Percentiles rank a stretch among this genome's conserved stretches.
These are phyloP conservation scores for Muscina levida DNA, from an alignment of 2,888 invertebrate species.

Conservation along the genomic window DNA sequence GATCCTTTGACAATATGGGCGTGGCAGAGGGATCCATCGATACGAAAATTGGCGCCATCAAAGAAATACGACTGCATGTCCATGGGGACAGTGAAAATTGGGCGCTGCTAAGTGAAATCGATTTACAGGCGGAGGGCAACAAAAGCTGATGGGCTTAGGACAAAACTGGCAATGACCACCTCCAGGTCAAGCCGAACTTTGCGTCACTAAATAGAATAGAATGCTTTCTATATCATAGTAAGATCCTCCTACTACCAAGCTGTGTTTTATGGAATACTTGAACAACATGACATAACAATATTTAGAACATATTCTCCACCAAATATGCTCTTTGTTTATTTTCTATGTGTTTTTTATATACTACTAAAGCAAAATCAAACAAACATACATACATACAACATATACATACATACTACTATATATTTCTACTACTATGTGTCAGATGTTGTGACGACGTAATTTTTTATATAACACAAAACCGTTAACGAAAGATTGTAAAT, in stretches of 20 bases:
- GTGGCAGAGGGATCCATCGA: conserved; percentile 87
- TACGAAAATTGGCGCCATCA: conserved; percentile 85
- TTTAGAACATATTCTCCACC: conserved; percentile 22
- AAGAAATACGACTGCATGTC: conserved; percentile 88
- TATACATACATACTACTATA: conserved; percentile 20
- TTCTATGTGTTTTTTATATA: conserved; percentile 56
- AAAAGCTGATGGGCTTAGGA: conserved; percentile 59
- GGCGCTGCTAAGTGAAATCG: conserved; percentile 91
- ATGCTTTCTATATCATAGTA: neutral
- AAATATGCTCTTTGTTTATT: conserved; percentile 30
- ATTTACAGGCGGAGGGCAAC: conserved; percentile 82
- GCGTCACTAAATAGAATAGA: neutral
- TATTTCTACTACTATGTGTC: conserved; percentile 36
- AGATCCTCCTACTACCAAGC: conserved; percentile 35
- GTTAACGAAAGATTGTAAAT: conserved; percentile 15
- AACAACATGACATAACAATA: conserved; percentile 41
- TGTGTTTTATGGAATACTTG: conserved; percentile 38
- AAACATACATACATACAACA: conserved; percentile 21
- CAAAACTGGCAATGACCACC: neutral
- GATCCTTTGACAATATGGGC: conserved; percentile 90
- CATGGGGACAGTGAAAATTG: conserved; percentile 91
- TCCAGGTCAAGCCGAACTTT: neutral
- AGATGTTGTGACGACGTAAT: conserved; percentile 17
- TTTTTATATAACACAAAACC: neutral
- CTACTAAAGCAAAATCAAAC: conserved; percentile 16